A percentile compares a stretch with the other conserved stretches of the same genome.
Evolutionary conservation across 1,140 invertebrate species (phyloP).

Genomic region (Belonocnema kinseyi): DNA sequence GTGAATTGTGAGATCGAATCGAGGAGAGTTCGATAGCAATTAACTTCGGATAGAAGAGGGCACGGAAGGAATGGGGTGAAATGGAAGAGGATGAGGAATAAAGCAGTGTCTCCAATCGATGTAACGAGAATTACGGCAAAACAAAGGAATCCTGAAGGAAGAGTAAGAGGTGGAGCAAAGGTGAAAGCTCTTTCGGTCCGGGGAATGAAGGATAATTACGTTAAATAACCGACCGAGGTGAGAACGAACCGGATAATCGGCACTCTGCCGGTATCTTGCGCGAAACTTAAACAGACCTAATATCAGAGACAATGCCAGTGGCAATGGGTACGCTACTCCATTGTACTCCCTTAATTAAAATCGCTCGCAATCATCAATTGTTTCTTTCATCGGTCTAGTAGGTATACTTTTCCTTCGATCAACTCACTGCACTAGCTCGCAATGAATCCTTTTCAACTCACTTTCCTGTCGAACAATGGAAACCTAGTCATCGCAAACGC

Average conservation of each 20-base stretch:
- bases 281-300: constrained; percentile 40
- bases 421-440: not conserved
- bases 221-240: constrained; percentile 48
- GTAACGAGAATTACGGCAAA: constrained; percentile 1
- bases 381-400: constrained; percentile 12
- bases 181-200: constrained; percentile 5
- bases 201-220: constrained; percentile 48
- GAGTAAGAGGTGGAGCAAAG: not conserved
- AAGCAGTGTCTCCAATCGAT: constrained; percentile 20
- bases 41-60: constrained; percentile 21
- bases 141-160: constrained; percentile 25
- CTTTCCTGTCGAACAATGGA: constrained; percentile 2
- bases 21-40: constrained; percentile 24
- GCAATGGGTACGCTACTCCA: constrained; percentile 29
- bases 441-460: constrained; percentile 8
- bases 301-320: constrained; percentile 34
- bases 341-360: constrained; percentile 49
- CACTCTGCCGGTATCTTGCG: constrained; percentile 30
- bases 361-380: constrained; percentile 41
- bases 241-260: constrained; percentile 49
- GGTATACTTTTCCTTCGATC: not conserved
- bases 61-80: not conserved
- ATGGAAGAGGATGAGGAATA: not conserved
- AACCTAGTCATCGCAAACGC: constrained; percentile 1
- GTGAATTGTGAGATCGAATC: constrained; percentile 26